Percentiles rank a stretch among this genome's conserved stretches.
Evolutionary conservation across 2,888 invertebrate genomes (phyloP).

Genomic region (Scaptomyza reducta): DNA sequence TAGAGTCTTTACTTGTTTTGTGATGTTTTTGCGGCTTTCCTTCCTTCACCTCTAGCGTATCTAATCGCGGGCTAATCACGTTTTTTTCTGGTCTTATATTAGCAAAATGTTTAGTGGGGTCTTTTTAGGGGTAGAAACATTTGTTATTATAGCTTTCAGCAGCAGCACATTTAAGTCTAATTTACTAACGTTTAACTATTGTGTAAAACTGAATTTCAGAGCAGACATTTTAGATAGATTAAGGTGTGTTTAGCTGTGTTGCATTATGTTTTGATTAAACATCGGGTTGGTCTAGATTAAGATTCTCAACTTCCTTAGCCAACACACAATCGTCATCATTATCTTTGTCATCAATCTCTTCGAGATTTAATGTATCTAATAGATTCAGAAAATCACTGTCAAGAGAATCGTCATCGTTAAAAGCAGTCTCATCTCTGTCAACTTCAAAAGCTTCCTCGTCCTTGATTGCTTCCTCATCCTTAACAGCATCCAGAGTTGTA

Average conservation of each 20-base stretch:
- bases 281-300: constrained; percentile 24
- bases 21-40: too few relatives aligned
- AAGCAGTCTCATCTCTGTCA: not conserved
- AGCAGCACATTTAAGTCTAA: not conserved
- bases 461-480: not conserved
- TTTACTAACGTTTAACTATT: constrained; percentile 2
- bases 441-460: not conserved
- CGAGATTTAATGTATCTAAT: not conserved
- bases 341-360: not conserved
- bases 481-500: not conserved
- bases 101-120: too few relatives aligned
- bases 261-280: constrained; percentile 10
- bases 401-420: not conserved
- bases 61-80: too few relatives aligned
- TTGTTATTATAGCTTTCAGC: not conserved
- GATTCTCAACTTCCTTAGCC: not conserved
- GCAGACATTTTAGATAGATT: too few relatives aligned
- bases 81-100: too few relatives aligned
- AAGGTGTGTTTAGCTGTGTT: too few relatives aligned
- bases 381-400: not conserved
- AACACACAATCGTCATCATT: not conserved
- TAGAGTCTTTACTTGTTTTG: too few relatives aligned
- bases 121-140: too few relatives aligned
- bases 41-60: too few relatives aligned
- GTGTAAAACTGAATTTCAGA: not conserved